Evolutionary conservation across 30 jellyfish, hydroid and myxozoan species (phyloP).

Genomic region (Turritopsis rubra): DNA sequence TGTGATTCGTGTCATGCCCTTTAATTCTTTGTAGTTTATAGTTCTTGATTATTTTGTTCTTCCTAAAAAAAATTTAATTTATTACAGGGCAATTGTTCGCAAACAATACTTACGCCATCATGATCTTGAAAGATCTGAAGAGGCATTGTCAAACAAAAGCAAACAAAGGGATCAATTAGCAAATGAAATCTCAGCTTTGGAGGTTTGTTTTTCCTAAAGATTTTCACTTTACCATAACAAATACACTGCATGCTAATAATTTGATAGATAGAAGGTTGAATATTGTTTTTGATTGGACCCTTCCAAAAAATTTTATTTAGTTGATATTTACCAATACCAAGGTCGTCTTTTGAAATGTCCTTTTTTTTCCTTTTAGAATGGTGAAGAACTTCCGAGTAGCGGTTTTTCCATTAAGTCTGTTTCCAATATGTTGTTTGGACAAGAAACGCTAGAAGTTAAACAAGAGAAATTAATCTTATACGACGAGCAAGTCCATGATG

Average conservation of each 20-base stretch:
- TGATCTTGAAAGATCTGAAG: slow-evolving; percentile 87
- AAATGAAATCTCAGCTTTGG: slow-evolving; percentile 46
- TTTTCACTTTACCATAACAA: too few relatives aligned
- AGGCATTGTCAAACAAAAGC: slow-evolving; percentile 45
- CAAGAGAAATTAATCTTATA: slow-evolving; percentile 45
- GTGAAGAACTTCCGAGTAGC: slow-evolving; percentile 44
- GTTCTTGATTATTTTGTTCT: background rate
- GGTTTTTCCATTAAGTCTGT: slow-evolving; percentile 82
- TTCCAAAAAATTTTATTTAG: too few relatives aligned
- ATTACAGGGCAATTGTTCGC: slow-evolving; percentile 67
- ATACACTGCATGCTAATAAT: too few relatives aligned
- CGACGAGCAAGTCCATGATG: slow-evolving; percentile 71
- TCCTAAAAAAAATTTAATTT: background rate
- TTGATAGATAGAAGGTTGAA: too few relatives aligned
- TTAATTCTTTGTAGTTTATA: background rate
- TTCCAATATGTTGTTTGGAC: slow-evolving; percentile 74
- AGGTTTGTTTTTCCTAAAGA: slow-evolving; percentile 18
- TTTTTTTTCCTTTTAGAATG: slow-evolving; percentile 24
- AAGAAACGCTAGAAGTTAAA: slow-evolving; percentile 71
- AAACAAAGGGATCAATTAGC: slow-evolving; percentile 62
- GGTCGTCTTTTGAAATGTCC: background rate
- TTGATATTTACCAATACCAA: too few relatives aligned
- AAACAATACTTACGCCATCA: slow-evolving; percentile 70
- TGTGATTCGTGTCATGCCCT: too few relatives aligned
- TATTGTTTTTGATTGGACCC: too few relatives aligned